Conservation (phyloP, 2,113 vertebrate species). For the Lucifuga dentata region DNA sequence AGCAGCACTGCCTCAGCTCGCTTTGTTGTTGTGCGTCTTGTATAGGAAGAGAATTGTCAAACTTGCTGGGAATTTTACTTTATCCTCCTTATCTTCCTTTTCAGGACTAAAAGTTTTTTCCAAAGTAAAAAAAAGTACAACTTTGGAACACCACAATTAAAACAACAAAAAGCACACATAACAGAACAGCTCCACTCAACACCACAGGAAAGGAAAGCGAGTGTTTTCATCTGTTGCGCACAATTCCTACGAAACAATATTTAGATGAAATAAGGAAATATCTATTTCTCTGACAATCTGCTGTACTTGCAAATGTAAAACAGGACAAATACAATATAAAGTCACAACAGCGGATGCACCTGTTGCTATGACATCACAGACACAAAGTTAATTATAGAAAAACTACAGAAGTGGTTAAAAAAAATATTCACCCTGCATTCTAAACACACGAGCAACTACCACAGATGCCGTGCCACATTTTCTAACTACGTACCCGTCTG, state of each 20-base stretch:
- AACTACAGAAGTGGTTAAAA: background rate
- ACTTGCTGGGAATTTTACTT: constrained; percentile 37
- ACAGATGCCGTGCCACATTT: constrained; percentile 17
- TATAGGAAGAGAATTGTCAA: constrained; percentile 45
- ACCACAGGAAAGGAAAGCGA: constrained; percentile 29
- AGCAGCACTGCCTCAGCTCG: constrained; percentile 35
- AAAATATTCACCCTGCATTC: constrained; percentile 6
- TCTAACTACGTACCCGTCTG: constrained; percentile 36
- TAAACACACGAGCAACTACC: constrained; percentile 18
- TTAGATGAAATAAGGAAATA: background rate
- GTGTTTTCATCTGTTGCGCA: background rate
- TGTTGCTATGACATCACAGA: constrained; percentile 39
- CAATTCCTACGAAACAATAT: constrained; percentile 1
- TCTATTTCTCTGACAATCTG: constrained; percentile 3
- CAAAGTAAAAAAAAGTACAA: constrained; percentile 27
- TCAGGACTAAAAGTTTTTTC: constrained; percentile 14
- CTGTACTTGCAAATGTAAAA: constrained; percentile 28
- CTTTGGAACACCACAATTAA: constrained; percentile 37
- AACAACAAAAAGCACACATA: constrained; percentile 21
- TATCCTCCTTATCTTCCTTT: constrained; percentile 30
- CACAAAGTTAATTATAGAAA: constrained; percentile 11
- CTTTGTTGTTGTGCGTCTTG: constrained; percentile 46
- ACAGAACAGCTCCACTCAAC: constrained; percentile 13
- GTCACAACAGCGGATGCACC: constrained; percentile 31
- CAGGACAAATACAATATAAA: constrained; percentile 33